These are phyloP conservation scores for Cryptus viduatorius DNA, from an alignment of 2,888 invertebrate species.

Conservation along the genomic window DNA sequence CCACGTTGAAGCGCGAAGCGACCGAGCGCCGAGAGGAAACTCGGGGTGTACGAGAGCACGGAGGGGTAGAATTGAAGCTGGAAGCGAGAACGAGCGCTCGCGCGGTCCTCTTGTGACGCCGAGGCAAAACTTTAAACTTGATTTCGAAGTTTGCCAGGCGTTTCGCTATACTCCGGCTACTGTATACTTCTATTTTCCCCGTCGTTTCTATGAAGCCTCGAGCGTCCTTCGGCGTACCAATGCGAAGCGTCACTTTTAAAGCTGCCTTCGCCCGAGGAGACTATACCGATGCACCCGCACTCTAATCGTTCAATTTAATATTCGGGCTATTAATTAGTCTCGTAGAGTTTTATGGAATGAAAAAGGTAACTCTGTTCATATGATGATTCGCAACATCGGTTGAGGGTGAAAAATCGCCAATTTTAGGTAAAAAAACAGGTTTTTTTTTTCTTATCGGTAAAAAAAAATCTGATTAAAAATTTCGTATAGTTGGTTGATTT, in stretches of 20 bases:
- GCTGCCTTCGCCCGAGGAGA: slow-evolving; percentile 35
- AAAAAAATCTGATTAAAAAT: no score
- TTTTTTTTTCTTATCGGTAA: no score
- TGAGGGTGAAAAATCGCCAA: no score
- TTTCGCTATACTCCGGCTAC: slow-evolving; percentile 49
- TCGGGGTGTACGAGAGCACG: neutral
- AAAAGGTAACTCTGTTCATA: neutral
- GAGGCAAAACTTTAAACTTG: slow-evolving; percentile 77
- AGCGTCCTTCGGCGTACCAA: slow-evolving; percentile 3
- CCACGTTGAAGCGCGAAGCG: slow-evolving; percentile 39
- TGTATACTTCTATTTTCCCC: neutral
- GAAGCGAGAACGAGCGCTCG: slow-evolving; percentile 48
- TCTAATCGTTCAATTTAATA: slow-evolving; percentile 40
- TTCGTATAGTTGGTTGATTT: no score
- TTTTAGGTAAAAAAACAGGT: no score
- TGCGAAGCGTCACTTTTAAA: slow-evolving; percentile 49
- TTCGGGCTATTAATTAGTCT: slow-evolving; percentile 31
- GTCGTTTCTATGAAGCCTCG: slow-evolving; percentile 7
- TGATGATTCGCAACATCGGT: no score
- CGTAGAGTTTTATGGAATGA: neutral
- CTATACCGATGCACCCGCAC: slow-evolving; percentile 42
- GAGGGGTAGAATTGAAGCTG: slow-evolving; percentile 43
- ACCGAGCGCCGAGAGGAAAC: slow-evolving; percentile 5
- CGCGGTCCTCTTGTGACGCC: slow-evolving; percentile 45
- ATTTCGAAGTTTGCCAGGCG: slow-evolving; percentile 69